Evolutionary conservation across 2,888 invertebrate genomes (phyloP).

Genomic region (Eupeodes latifasciatus): DNA sequence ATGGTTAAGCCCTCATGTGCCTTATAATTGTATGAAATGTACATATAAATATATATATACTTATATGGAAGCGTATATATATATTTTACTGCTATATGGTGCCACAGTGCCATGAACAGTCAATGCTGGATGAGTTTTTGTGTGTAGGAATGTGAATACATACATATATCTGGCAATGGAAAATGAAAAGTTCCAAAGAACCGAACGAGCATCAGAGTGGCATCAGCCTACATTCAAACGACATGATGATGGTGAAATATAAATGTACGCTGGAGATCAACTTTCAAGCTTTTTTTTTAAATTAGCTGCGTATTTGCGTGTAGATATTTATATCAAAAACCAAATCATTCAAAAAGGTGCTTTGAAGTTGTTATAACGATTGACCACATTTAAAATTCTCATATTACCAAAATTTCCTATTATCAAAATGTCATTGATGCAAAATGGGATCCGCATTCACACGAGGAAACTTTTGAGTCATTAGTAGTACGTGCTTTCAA

Average conservation of each 20-base stretch:
- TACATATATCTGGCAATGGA: conserved; percentile 30
- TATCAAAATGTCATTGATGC: too few relatives aligned
- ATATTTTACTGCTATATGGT: not conserved
- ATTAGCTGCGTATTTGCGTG: not conserved
- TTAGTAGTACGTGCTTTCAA: too few relatives aligned
- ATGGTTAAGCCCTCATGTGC: conserved; percentile 68
- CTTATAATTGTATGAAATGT: conserved; percentile 75
- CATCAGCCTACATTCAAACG: conserved; percentile 66
- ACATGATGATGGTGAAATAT: conserved; percentile 31
- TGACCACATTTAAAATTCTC: too few relatives aligned
- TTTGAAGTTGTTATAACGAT: too few relatives aligned
- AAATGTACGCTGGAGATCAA: conserved; percentile 37
- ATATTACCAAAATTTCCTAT: too few relatives aligned
- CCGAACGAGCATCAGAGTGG: conserved; percentile 60
- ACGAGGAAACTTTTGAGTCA: too few relatives aligned
- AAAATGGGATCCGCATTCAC: too few relatives aligned
- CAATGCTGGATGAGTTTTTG: conserved; percentile 63
- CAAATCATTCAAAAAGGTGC: too few relatives aligned
- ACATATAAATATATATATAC: conserved; percentile 22
- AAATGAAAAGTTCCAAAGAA: conserved; percentile 63
- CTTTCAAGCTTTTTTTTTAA: conserved; percentile 31
- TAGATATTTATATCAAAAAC: too few relatives aligned
- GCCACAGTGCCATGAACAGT: conserved; percentile 68
- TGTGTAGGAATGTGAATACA: conserved; percentile 67
- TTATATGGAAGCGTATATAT: not conserved